Conservation (phyloP, 1,140 invertebrate species). For the Ylistrum balloti region DNA sequence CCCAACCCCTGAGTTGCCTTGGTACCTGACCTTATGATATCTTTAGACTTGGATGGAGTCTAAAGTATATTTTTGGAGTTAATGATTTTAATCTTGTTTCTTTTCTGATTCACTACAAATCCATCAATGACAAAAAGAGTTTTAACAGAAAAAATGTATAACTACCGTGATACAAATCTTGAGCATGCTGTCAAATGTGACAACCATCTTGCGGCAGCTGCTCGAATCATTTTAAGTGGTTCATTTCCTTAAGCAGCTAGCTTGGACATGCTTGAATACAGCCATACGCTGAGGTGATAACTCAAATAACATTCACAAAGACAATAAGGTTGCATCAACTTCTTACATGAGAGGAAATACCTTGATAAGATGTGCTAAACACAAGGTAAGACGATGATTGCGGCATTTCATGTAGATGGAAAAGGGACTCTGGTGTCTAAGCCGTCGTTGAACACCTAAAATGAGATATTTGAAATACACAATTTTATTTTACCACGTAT, state of each 20-base stretch:
- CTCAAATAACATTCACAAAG: conserved; percentile 58
- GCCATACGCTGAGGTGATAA: conserved; percentile 53
- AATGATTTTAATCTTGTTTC: too few relatives aligned
- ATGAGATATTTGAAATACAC: too few relatives aligned
- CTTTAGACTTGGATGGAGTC: too few relatives aligned
- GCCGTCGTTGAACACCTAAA: conserved; percentile 56
- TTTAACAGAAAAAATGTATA: too few relatives aligned
- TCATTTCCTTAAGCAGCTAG: conserved; percentile 53
- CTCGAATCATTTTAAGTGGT: conserved; percentile 47
- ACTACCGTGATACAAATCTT: too few relatives aligned
- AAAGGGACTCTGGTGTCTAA: conserved; percentile 48
- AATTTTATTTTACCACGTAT: too few relatives aligned
- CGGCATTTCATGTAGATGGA: conserved; percentile 58
- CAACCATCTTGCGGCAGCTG: conserved; percentile 59
- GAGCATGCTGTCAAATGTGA: conserved; percentile 51
- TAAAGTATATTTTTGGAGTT: too few relatives aligned
- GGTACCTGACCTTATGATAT: too few relatives aligned
- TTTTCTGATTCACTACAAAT: too few relatives aligned
- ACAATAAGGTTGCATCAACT: conserved; percentile 49
- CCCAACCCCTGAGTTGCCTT: too few relatives aligned
- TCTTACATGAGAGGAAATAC: conserved; percentile 41
- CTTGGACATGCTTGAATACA: conserved; percentile 51
- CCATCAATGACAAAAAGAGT: too few relatives aligned
- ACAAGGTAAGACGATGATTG: conserved; percentile 60
- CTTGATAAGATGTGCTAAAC: conserved; percentile 58